Conservation (phyloP, 2,888 invertebrate species). For the Scelioninae gen. 2 region DNA sequence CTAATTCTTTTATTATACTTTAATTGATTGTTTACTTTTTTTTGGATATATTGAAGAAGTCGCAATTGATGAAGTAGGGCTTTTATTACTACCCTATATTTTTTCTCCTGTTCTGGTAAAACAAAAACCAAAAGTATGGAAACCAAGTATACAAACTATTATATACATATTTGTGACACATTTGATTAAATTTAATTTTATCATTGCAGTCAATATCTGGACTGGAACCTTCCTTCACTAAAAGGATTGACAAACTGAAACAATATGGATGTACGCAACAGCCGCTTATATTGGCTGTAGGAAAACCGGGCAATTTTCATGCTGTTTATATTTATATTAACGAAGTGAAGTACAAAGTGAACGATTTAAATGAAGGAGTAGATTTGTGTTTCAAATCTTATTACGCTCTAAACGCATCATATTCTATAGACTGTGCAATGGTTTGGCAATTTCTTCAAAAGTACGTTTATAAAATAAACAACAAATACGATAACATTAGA, state of each 20-base stretch:
- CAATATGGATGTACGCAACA: constrained; percentile 11
- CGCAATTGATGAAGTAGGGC: neutral
- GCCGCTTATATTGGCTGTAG: neutral
- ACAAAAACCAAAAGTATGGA: constrained; percentile 16
- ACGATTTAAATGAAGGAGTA: constrained; percentile 11
- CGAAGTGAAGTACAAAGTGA: constrained; percentile 15
- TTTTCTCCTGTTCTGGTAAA: constrained; percentile 2
- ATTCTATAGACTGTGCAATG: constrained; percentile 12
- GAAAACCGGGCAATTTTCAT: neutral
- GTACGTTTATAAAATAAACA: too few species aligned
- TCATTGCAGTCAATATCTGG: neutral
- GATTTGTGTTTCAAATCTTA: constrained; percentile 26
- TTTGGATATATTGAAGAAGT: neutral
- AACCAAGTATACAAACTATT: too few species aligned
- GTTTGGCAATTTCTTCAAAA: constrained; percentile 15
- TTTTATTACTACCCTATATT: constrained; percentile 3
- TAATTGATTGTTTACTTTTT: too few species aligned
- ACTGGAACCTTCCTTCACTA: constrained; percentile 3
- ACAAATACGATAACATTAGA: too few species aligned
- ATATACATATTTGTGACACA: too few species aligned
- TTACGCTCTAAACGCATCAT: constrained; percentile 23
- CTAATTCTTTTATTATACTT: too few species aligned
- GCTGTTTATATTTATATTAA: constrained; percentile 16
- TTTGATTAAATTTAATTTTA: neutral
- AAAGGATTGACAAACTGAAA: constrained; percentile 12